Percentiles rank a stretch among this genome's conserved stretches.
Conservation (phyloP, 2,888 invertebrate genomes). For the Pammene fasciana region DNA sequence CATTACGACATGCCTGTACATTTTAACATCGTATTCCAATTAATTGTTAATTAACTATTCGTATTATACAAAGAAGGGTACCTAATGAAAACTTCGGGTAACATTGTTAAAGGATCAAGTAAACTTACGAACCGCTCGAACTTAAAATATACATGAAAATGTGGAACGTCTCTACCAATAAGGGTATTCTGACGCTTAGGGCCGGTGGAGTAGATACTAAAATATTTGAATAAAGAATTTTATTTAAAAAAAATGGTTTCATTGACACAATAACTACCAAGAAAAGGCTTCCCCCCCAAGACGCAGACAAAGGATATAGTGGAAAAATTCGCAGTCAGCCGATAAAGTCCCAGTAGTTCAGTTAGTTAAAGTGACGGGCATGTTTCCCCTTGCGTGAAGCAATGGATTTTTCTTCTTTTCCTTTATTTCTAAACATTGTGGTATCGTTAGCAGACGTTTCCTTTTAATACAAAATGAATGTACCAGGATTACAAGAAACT, state of each 20-base stretch:
- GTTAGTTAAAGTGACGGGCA: no score
- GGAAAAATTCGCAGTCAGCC: no score
- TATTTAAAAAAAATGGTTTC: neutral
- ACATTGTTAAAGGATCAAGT: conserved; percentile 70
- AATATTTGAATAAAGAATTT: conserved; percentile 5
- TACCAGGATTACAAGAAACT: no score
- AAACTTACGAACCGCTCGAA: conserved; percentile 58
- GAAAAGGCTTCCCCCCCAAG: no score
- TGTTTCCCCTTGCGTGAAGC: no score
- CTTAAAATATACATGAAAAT: conserved; percentile 71
- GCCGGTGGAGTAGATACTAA: conserved; percentile 11
- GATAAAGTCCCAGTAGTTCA: no score
- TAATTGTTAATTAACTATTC: conserved; percentile 70
- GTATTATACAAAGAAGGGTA: conserved; percentile 61
- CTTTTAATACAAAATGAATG: no score
- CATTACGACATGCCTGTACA: conserved; percentile 18
- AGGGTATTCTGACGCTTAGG: conserved; percentile 56
- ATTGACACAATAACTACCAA: no score
- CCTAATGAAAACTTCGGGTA: conserved; percentile 63
- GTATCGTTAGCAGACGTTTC: no score
- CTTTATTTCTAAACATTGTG: no score
- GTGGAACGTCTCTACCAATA: conserved; percentile 64
- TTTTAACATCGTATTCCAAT: conserved; percentile 55
- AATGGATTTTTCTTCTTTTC: no score
- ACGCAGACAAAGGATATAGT: no score